Base-by-base conservation (phyloP, 2,113 vertebrate species). In the Tachysurus vachellii region DNA sequence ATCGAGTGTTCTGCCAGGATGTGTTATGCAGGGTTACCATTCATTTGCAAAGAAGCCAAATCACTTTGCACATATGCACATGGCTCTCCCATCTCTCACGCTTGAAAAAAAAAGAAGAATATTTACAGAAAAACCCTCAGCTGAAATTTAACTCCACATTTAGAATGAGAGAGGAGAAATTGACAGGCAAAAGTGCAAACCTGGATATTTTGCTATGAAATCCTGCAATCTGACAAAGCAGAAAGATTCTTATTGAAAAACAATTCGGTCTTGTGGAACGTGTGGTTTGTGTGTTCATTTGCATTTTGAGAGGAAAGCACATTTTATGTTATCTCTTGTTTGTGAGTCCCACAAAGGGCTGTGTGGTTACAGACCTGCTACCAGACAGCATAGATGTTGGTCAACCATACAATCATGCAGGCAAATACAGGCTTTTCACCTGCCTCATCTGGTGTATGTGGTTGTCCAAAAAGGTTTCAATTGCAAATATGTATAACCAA, bases 51-150 rank as follows among this genome's bases (percentile, higher is more conserved):
- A 88, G 85, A 88, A 64, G 84, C 42, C 56, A 82, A 64, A 80
- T 75, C 83, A 53, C 61, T 88, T 88, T 86, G 81, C 89, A 90
- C 87, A 84, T 86, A 59, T 28, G 66, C 85, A 73, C 56, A 75
- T 47, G 62, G 57, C 68, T 66, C 57, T 86, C 80, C 57, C 56
- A 80, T 81, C 44, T 56, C 19, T 70, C 42, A 44, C 21, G 21
- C 83, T 76, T 73, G 2, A 56, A 53, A 79, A 31, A 84, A 70
- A 71, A 64, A 64, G 82, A 80, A 56, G 73, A 84, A 77, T 62
- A 53, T 66, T 62, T n/a, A 77, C 59, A 85, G 77, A 87, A 85
- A 28, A 26, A 28, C 73, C 28, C 83, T 77, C 83, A 79, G 57
- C n/a, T 77, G 62, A 89, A 80, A 71, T 81, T 68, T 85, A 62